Evolutionary conservation across 1,140 invertebrate species (phyloP).

Genomic region (Trinorchestia longiramus): DNA sequence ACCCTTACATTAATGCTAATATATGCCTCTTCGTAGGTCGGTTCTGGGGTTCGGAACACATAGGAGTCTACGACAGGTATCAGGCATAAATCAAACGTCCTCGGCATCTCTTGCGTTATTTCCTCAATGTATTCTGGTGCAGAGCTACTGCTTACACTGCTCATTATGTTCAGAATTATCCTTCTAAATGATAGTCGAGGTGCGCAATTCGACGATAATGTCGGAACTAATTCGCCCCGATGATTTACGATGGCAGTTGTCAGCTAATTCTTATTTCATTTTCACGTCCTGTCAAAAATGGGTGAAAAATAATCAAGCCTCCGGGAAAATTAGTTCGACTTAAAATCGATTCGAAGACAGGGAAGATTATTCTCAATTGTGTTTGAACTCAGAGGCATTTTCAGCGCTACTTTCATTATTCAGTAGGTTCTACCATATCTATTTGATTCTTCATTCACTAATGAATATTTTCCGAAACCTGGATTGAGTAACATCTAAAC

Average conservation of each 20-base stretch:
- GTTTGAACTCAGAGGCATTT: neutral
- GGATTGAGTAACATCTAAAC: neutral
- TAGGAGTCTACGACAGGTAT: neutral
- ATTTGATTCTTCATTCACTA: neutral
- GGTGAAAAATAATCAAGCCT: neutral
- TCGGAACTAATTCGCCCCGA: neutral
- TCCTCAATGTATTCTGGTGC: neutral
- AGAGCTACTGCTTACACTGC: neutral
- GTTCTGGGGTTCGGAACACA: neutral
- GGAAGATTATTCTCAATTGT: neutral
- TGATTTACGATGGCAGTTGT: neutral
- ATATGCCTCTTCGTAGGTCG: neutral
- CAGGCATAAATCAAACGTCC: neutral
- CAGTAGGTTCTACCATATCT: neutral
- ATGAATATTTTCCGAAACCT: neutral
- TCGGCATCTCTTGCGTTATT: neutral
- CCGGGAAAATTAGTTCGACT: neutral
- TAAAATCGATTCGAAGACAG: neutral
- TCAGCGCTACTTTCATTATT: neutral
- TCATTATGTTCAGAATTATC: neutral
- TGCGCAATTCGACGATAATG: neutral
- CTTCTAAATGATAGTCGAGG: neutral
- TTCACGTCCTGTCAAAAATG: neutral
- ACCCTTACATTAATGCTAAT: conserved; percentile 48
- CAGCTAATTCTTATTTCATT: neutral